A percentile compares a stretch with the other conserved stretches of the same genome.
These are phyloP conservation scores for Brachirus orientalis DNA, from an alignment of 2,113 vertebrate genomes.

Conservation along the genomic window DNA sequence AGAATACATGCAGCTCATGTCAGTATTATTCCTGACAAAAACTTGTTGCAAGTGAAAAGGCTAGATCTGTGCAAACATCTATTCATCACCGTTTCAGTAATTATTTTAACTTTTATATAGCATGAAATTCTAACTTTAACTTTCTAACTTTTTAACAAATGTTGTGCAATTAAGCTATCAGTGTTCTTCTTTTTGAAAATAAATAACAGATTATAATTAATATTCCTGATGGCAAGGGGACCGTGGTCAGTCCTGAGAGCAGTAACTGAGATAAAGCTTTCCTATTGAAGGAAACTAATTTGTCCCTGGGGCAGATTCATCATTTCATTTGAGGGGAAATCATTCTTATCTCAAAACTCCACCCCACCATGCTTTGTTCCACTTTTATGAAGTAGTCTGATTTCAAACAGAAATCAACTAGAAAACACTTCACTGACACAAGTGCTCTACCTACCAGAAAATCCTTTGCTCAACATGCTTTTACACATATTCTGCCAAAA, in stretches of 20 bases:
- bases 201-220: conserved; percentile 20
- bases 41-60: no score
- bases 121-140: neutral
- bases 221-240: conserved; percentile 17
- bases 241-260: conserved; percentile 18
- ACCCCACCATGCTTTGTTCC: conserved; percentile 60
- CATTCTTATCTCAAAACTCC: conserved; percentile 51
- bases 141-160: neutral
- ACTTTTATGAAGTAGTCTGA: conserved; percentile 56
- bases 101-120: neutral
- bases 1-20: neutral
- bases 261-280: conserved; percentile 34
- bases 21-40: neutral
- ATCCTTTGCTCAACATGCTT: neutral
- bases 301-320: conserved; percentile 42
- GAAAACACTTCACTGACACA: neutral
- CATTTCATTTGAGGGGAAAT: conserved; percentile 62
- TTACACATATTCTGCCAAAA: neutral
- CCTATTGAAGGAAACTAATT: conserved; percentile 48
- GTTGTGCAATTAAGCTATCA: neutral
- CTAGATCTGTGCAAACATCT: no score
- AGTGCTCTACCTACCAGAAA: neutral
- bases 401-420: conserved; percentile 59
- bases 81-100: neutral
- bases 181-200: conserved; percentile 9